A percentile compares a stretch with the other conserved stretches of the same genome.
phyloP scores from a whole-genome alignment of 2,797 vertebrate species.

The Neolamprologus multifasciatus region DNA sequence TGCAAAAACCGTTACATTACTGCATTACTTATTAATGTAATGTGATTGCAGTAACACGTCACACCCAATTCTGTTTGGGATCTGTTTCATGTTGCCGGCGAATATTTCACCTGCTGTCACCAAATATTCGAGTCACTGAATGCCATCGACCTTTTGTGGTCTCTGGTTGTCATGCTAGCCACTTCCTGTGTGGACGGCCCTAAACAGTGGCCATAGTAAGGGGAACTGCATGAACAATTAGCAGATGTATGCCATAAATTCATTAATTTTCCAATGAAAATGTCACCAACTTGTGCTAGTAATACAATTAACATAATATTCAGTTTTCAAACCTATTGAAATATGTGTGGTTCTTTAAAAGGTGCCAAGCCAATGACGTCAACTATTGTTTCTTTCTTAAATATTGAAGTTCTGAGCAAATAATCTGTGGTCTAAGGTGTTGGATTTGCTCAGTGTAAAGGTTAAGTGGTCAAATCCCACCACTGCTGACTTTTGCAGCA shows the following conservation, averaged over 20 bases:
- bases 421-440: neutral
- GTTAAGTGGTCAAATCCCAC: neutral
- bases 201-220: neutral
- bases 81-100: neutral
- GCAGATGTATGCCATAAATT: neutral
- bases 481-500: neutral
- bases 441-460: neutral
- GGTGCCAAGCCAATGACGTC: neutral
- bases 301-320: neutral
- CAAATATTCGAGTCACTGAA: neutral
- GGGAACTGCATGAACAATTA: neutral
- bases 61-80: neutral
- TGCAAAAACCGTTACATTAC: accelerated
- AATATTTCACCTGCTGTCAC: neutral
- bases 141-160: neutral
- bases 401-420: neutral
- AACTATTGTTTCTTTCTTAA: neutral
- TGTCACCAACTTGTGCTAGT: neutral
- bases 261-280: neutral
- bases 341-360: neutral
- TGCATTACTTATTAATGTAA: neutral
- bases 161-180: neutral
- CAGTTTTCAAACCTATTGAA: neutral
- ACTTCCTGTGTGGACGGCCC: neutral
- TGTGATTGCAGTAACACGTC: neutral